Evolutionary conservation across 1,140 invertebrate genomes (phyloP).

Genomic region (Eulimnadia texana): DNA sequence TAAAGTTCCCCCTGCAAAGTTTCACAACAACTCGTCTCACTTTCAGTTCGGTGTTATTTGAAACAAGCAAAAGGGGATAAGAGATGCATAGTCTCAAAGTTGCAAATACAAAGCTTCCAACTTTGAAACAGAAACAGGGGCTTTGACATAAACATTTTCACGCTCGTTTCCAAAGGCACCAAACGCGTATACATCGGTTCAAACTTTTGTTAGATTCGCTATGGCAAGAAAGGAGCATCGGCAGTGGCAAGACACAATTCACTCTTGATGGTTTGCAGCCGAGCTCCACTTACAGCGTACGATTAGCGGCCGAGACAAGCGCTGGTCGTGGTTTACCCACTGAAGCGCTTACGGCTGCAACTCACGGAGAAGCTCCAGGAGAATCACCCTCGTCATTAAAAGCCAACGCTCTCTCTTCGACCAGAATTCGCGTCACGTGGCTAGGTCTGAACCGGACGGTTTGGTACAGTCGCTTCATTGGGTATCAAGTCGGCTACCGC

Average conservation of each 20-base stretch:
- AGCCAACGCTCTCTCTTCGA: conserved; percentile 17
- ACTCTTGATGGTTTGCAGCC: conserved; percentile 5
- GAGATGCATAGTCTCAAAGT: too few species aligned
- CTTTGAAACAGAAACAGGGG: too few species aligned
- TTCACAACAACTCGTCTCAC: too few species aligned
- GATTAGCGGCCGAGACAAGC: conserved; percentile 7
- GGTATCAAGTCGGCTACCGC: conserved; percentile 20
- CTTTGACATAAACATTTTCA: too few species aligned
- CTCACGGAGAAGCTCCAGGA: conserved; percentile 21
- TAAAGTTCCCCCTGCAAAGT: too few species aligned
- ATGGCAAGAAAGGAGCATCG: conserved; percentile 1
- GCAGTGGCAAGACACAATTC: background rate
- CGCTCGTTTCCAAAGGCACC: too few species aligned
- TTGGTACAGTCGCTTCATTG: conserved; percentile 18
- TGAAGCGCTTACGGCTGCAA: conserved; percentile 21
- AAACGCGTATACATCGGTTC: too few species aligned
- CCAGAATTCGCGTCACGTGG: conserved; percentile 20
- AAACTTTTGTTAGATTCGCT: background rate
- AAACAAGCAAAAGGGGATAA: too few species aligned
- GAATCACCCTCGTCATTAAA: conserved; percentile 15
- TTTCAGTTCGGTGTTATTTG: too few species aligned
- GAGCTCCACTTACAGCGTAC: background rate
- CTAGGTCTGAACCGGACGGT: conserved; percentile 12
- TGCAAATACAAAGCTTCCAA: too few species aligned
- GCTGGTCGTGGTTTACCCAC: background rate